These are phyloP conservation scores for Nemotelus pantherinus DNA, from an alignment of 2,888 invertebrate genomes.

Conservation along the genomic window DNA sequence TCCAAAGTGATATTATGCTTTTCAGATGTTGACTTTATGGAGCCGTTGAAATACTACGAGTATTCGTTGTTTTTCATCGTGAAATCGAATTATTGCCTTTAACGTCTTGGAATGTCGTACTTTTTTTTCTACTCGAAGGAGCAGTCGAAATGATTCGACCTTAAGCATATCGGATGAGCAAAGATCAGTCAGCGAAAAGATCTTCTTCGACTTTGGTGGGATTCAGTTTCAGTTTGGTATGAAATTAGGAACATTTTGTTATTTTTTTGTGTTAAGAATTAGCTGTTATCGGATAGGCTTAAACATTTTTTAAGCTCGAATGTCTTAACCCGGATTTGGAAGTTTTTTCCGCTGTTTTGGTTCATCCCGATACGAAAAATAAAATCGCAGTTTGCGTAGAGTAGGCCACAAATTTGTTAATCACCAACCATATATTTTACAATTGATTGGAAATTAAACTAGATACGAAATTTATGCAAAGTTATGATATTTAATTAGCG, in stretches of 20 bases:
- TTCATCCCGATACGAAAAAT: no score
- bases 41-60: neutral
- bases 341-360: no score
- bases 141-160: slow-evolving; percentile 7
- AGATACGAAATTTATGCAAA: no score
- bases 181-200: neutral
- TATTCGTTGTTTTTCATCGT: neutral
- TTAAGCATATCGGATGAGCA: neutral
- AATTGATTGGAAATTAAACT: no score
- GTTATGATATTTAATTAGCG: no score
- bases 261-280: no score
- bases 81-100: slow-evolving; percentile 25
- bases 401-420: no score
- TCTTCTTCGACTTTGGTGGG: neutral
- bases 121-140: slow-evolving; percentile 13
- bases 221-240: neutral
- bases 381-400: no score
- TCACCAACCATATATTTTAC: no score
- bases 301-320: no score
- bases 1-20: slow-evolving; percentile 13
- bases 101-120: slow-evolving; percentile 28
- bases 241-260: neutral
- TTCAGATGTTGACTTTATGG: slow-evolving; percentile 15
- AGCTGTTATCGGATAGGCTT: no score
- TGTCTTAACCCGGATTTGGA: no score